phyloP scores from a whole-genome alignment of 2,888 invertebrate species.

The Vanessa cardui region DNA sequence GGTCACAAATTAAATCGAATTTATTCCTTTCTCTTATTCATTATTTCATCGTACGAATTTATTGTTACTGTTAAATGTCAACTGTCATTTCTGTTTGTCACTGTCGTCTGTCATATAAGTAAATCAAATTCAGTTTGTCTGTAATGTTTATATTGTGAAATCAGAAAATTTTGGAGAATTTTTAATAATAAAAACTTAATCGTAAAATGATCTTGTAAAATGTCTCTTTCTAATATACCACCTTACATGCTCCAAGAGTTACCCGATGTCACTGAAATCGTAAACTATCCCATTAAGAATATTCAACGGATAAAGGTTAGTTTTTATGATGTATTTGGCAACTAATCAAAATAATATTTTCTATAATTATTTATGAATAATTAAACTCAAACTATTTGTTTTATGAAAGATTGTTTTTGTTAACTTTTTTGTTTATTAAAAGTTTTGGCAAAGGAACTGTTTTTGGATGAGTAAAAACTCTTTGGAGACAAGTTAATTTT shows the following conservation, averaged over 20 bases:
- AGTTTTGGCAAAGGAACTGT: too few relatives aligned
- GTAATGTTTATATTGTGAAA: slow-evolving; percentile 24
- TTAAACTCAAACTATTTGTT: neutral
- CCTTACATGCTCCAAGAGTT: slow-evolving; percentile 81
- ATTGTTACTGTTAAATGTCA: neutral
- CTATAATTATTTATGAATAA: slow-evolving; percentile 2
- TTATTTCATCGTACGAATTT: neutral
- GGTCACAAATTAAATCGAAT: too few relatives aligned
- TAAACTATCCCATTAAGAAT: slow-evolving; percentile 84
- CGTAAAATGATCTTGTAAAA: slow-evolving; percentile 49
- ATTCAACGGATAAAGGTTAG: slow-evolving; percentile 89
- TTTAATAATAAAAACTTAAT: slow-evolving; percentile 6
- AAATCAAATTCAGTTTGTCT: slow-evolving; percentile 17
- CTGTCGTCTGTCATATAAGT: slow-evolving; percentile 25
- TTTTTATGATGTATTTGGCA: slow-evolving; percentile 52
- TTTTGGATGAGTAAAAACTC: too few relatives aligned
- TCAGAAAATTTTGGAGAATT: neutral
- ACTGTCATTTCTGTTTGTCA: slow-evolving; percentile 12
- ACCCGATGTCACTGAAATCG: slow-evolving; percentile 82
- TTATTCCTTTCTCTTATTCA: too few relatives aligned
- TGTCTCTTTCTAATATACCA: slow-evolving; percentile 64
- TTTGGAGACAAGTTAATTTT: too few relatives aligned
- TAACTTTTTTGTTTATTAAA: too few relatives aligned
- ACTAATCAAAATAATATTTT: slow-evolving; percentile 47
- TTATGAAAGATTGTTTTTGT: too few relatives aligned